Evolutionary conservation across 1,140 invertebrate genomes (phyloP), one percentile per base, ranked within the genome.

Genomic region (Adoxophyes honmai): DNA sequence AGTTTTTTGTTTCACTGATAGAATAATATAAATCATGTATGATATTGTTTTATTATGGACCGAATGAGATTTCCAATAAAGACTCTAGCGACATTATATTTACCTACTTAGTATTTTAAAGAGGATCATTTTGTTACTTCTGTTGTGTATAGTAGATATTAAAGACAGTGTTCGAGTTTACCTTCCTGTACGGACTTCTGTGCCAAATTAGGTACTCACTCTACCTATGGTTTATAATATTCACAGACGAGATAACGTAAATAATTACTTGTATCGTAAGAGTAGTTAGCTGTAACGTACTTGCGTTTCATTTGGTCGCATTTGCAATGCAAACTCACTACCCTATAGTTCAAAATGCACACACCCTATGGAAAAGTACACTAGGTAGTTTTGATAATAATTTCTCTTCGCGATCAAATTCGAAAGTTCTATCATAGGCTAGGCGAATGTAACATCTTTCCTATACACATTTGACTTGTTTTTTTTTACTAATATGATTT

Each of bases 351-450:
- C 70, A 79, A 80, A 76, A 77, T 81, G 85, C 85, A 88, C 85
- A 73, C 69, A 78, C 73, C 72, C 70, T 78, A 79, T 80, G 73
- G 61, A 76, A 71, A 86, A 75, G 69, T 84, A 86, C 78, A 81
- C 78, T 88, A 83, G 76, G 81, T 85, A 88, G 85, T 81, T 86
- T 80, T 84, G 75, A 84, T 83, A 86, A 88, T 84, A 78, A 81
- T 88, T 88, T 88, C 81, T 87, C 80, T 86, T 88, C 82, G 81
- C 81, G 81, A 88, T 86, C 82, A 79, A 86, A 81, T 86, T 85
- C 74, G 79, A 83, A 83, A 88, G 80, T 81, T 84, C 80, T 87
- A 85, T 86, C 85, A 84, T 88, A 88, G 82, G 82, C 74, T 88
- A 86, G 83, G 85, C 71, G 72, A 86, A 83, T 80, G 75, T 80